Evolutionary conservation across 2,113 vertebrate species (phyloP).

Genomic region (Coptodon bakossiorum): DNA sequence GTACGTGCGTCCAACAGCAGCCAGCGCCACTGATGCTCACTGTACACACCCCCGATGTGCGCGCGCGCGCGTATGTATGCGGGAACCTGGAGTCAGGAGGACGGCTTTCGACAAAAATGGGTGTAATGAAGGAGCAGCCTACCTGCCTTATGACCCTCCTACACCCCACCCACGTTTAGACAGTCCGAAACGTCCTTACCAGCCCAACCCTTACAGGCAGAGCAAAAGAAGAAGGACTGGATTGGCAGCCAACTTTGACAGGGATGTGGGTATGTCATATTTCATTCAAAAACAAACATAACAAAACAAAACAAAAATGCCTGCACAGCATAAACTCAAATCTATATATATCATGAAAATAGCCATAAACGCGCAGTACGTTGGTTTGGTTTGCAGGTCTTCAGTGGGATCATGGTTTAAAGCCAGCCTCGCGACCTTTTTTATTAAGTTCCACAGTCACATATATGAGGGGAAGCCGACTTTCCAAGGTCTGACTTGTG

Average conservation of each 20-base stretch:
- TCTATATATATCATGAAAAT: not conserved
- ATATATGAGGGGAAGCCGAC: not conserved
- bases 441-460: not conserved
- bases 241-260: not conserved
- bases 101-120: conserved; percentile 11
- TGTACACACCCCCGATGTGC: conserved; percentile 31
- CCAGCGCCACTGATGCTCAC: conserved; percentile 19
- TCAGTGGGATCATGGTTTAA: not conserved
- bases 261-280: not conserved
- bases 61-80: not conserved
- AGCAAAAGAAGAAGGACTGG: not conserved
- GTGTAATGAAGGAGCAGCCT: not conserved
- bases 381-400: not conserved
- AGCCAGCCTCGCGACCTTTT: not conserved
- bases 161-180: not conserved
- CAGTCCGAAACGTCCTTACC: not conserved
- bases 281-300: not conserved
- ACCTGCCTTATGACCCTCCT: conserved; percentile 16
- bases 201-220: not conserved
- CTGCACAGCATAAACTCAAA: not conserved
- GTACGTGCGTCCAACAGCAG: conserved; percentile 21
- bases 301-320: not conserved
- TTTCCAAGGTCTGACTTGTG: not conserved
- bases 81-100: not conserved
- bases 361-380: not conserved